A percentile compares a stretch with the other conserved stretches of the same genome.
Conservation (phyloP, 2,113 vertebrate genomes). For the Zosterops borbonicus region DNA sequence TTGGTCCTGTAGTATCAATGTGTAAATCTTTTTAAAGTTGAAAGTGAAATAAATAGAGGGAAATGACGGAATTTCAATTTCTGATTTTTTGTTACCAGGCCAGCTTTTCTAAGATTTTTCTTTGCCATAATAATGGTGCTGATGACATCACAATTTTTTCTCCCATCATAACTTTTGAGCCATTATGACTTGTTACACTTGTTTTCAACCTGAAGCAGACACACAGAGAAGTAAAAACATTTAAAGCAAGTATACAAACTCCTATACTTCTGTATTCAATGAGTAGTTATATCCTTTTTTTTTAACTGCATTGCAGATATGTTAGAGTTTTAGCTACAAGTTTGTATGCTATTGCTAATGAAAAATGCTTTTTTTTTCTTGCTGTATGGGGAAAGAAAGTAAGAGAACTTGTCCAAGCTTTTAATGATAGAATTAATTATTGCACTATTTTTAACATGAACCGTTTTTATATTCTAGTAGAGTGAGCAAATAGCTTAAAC, state of each 20-base stretch:
- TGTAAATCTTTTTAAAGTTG: background rate
- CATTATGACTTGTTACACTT: background rate
- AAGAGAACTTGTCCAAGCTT: background rate
- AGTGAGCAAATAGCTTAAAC: background rate
- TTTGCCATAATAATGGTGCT: background rate
- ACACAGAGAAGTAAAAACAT: background rate
- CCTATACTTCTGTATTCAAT: background rate
- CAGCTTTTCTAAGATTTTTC: background rate
- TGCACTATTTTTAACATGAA: conserved; percentile 4
- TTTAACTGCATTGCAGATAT: background rate
- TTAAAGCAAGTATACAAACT: background rate
- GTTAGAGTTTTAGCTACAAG: background rate
- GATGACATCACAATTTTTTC: background rate
- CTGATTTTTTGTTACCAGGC: background rate
- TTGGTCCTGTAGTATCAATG: background rate
- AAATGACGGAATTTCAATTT: background rate
- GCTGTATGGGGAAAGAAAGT: background rate
- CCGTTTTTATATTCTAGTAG: background rate
- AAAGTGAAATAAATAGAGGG: background rate
- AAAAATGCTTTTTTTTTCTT: background rate
- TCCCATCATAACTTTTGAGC: background rate
- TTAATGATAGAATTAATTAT: background rate
- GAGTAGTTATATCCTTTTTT: too few species aligned
- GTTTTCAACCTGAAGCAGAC: background rate
- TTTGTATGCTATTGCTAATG: background rate